These are phyloP conservation scores for Hydractinia echinata DNA, from an alignment of 30 jellyfish, hydroid and myxozoan genomes.

Conservation along the genomic window DNA sequence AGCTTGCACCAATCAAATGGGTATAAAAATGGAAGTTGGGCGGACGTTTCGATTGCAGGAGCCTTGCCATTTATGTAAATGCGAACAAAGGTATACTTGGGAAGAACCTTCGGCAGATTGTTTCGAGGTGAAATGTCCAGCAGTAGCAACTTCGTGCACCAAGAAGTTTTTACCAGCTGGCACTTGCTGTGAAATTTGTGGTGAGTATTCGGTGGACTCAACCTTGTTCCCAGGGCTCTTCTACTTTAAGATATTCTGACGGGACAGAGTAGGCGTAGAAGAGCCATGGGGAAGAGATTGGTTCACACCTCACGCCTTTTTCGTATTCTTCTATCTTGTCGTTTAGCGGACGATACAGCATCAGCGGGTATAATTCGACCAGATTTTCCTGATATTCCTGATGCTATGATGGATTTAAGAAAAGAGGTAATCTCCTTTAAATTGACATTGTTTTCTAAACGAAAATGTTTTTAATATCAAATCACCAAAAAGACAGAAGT, in stretches of 20 bases:
- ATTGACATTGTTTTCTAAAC: no score
- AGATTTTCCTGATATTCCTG: neutral
- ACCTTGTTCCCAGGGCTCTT: no score
- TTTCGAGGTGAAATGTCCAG: neutral
- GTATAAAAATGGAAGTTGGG: neutral
- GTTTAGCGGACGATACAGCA: neutral
- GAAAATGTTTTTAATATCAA: no score
- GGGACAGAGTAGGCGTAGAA: no score
- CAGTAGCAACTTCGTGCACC: neutral
- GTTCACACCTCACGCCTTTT: no score
- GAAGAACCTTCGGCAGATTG: neutral
- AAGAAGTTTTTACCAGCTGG: neutral
- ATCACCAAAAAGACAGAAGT: no score
- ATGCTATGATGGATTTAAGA: neutral
- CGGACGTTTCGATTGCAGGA: neutral
- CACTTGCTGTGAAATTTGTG: neutral
- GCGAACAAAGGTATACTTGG: neutral
- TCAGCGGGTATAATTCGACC: neutral
- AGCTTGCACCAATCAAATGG: neutral
- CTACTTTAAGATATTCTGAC: no score
- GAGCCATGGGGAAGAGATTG: no score
- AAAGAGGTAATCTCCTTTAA: no score
- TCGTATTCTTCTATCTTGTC: neutral
- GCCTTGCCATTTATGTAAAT: constrained; percentile 2
- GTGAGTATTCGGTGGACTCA: neutral